A percentile compares a stretch with the other conserved stretches of the same genome.
phyloP scores from a whole-genome alignment of 2,888 invertebrate species.

The Silvanus unidentatus region DNA sequence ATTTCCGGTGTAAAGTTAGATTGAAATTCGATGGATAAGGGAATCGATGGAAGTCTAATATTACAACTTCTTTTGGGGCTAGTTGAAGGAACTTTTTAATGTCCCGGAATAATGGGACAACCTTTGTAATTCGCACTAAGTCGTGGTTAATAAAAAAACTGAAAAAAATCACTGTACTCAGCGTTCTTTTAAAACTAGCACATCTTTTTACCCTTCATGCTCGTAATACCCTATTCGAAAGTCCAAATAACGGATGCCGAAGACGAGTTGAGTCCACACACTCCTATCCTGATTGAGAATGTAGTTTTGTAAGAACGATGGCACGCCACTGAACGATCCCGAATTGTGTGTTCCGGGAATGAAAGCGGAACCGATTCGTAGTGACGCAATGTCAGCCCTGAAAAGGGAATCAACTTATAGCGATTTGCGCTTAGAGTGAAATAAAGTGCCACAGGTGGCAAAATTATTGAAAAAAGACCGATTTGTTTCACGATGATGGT shows the following conservation, averaged over 20 bases:
- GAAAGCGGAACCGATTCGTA: conserved; percentile 55
- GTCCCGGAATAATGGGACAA: conserved; percentile 61
- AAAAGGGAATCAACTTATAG: not conserved
- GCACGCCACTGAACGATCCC: conserved; percentile 52
- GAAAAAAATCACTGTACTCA: conserved; percentile 25
- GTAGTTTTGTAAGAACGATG: conserved; percentile 44
- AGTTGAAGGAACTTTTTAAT: conserved; percentile 61
- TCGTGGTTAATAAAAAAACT: conserved; percentile 73
- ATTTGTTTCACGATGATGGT: not conserved
- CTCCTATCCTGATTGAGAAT: conserved; percentile 67
- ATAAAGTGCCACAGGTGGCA: not conserved
- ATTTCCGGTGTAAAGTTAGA: conserved; percentile 44
- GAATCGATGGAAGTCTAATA: conserved; percentile 79
- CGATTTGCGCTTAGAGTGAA: not conserved
- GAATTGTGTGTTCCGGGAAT: conserved; percentile 69
- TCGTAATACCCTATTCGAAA: conserved; percentile 68
- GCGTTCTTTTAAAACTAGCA: not conserved
- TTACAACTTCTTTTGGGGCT: conserved; percentile 65
- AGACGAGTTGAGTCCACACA: conserved; percentile 77
- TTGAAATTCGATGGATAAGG: conserved; percentile 48
- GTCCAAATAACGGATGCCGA: conserved; percentile 78
- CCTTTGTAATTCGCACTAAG: conserved; percentile 61
- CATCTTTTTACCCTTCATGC: conserved; percentile 26
- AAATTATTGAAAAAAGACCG: not conserved
- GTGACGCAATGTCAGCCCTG: conserved; percentile 24